Percentiles rank a stretch among this genome's conserved stretches.
phyloP scores from a whole-genome alignment of 1,140 invertebrate species.

The Magallana angulata region DNA sequence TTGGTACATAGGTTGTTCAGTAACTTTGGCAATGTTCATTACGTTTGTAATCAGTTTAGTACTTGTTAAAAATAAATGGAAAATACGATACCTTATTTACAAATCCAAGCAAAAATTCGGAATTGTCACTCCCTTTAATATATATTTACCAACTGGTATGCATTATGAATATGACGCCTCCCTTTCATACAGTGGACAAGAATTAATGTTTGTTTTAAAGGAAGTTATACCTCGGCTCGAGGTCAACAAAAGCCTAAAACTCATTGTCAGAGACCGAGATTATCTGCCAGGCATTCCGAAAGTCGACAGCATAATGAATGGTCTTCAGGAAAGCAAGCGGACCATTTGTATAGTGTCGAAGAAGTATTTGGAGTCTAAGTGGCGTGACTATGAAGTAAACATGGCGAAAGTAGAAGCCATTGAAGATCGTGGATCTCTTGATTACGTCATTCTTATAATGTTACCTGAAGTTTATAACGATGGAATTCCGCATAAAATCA shows the following conservation, averaged over 20 bases:
- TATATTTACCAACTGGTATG: neutral
- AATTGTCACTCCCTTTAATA: neutral
- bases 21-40: neutral
- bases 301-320: neutral
- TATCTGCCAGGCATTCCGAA: neutral
- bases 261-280: neutral
- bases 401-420: neutral
- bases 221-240: neutral
- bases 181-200: neutral
- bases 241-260: neutral
- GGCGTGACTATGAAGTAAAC: neutral
- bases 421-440: neutral
- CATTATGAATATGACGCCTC: neutral
- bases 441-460: neutral
- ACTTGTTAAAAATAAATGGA: neutral
- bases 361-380: neutral
- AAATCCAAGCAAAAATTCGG: neutral
- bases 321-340: neutral
- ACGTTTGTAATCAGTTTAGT: neutral
- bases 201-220: neutral
- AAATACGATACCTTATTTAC: neutral
- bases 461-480: neutral
- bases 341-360: neutral
- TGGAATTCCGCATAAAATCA: neutral
- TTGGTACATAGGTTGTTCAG: neutral